These are phyloP conservation scores for Deilephila elpenor DNA, from an alignment of 2,888 invertebrate genomes.

Conservation along the genomic window DNA sequence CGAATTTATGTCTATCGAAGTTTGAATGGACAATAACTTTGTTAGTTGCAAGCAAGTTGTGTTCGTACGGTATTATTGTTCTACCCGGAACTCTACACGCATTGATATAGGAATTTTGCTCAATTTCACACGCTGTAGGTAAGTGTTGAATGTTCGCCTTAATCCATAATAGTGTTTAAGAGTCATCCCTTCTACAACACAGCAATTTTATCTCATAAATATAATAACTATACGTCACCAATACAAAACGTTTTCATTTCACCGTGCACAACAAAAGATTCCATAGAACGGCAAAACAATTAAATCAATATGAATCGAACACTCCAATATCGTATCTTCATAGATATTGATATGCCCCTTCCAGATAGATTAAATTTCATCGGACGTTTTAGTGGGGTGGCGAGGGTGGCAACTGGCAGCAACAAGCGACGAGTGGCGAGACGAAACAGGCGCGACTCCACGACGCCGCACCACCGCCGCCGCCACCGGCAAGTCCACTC, in stretches of 20 bases:
- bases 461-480: constrained; percentile 59
- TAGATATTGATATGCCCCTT: constrained; percentile 35
- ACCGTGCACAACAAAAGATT: neutral
- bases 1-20: constrained; percentile 62
- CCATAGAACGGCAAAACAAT: constrained; percentile 13
- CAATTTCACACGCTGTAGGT: neutral
- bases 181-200: too few relatives aligned
- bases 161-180: neutral
- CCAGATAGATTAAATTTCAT: constrained; percentile 47
- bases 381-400: constrained; percentile 44
- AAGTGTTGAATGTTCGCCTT: neutral
- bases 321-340: constrained; percentile 25
- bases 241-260: constrained; percentile 14
- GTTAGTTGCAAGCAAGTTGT: constrained; percentile 58
- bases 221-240: neutral
- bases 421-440: constrained; percentile 63
- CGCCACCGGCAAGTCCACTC: constrained; percentile 61
- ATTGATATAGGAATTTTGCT: constrained; percentile 34
- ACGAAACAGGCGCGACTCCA: constrained; percentile 69
- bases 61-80: constrained; percentile 54
- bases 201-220: neutral
- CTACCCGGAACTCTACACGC: constrained; percentile 47
- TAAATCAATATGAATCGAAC: constrained; percentile 17
- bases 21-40: constrained; percentile 67
- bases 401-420: constrained; percentile 48